Base-by-base conservation (phyloP, 2,113 vertebrate genomes). In the Climacteris rufus region DNA sequence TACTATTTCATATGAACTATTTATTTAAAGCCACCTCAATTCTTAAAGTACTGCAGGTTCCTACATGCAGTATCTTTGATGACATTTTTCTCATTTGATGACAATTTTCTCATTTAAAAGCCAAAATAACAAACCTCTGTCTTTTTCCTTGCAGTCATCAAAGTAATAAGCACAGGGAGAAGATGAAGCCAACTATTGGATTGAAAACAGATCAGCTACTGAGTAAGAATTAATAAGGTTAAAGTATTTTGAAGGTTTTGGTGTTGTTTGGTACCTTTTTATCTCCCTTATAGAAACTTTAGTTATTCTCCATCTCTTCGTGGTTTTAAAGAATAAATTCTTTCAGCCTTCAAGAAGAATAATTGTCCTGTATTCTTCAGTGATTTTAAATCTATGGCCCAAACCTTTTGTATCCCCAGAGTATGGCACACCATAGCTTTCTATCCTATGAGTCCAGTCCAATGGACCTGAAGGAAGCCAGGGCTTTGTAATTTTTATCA, bases 21-120 rank as follows among this genome's bases (percentile, higher is more conserved):
- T 49, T 66, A 28, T 74, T 79, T 88, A 35, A 85, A 79, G n/a
- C 19, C 18, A 31, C 39, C 2, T 37, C 3, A 23, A 15, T 72
- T 64, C 68, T 94, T 97, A 90, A 92, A 63, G 57, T 96, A 50
- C 61, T 93, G 64, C 31, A 83, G 72, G 76, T 95, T 97, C 90
- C 97, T 94, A 90, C 20, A 69, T 75, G 50, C 44, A 37, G 53
- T 60, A 42, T 64, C 22, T 74, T 4, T 68, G 59, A 91, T 89
- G 9, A 30, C 0, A 0, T 82, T 31, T 80, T 95, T 86, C 65
- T 30, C 17, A 33, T 69, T 86, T 53, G n/a, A n/a, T n/a, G n/a
- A n/a, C n/a, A n/a, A n/a, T n/a, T n/a, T n/a, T n/a, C n/a, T 30
- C 17, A 33, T 69, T 86, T 53, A 31, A 82, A 85, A 84, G 31